A percentile compares a stretch with the other conserved stretches of the same genome.
Conservation (phyloP, 2,888 invertebrate species). For the Anaspis maculata region DNA sequence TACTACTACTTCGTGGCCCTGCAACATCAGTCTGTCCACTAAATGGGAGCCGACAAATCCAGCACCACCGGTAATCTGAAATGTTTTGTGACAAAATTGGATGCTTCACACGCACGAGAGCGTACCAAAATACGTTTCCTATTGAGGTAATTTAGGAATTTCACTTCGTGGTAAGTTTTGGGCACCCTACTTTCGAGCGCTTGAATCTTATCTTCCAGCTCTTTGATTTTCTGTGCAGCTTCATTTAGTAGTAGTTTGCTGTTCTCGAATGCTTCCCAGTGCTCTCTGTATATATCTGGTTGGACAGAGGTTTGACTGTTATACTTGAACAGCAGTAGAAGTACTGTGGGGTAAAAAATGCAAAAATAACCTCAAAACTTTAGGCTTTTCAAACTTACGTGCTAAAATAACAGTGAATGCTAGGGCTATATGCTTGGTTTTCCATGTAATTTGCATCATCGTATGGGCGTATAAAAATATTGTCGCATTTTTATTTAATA, state of each 20-base stretch:
- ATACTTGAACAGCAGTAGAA: too few species aligned
- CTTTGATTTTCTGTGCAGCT: conserved; percentile 55
- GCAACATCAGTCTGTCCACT: conserved; percentile 89
- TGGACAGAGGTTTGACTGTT: too few species aligned
- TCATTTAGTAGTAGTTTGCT: conserved; percentile 43
- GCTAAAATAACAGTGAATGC: too few species aligned
- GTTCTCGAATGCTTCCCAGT: conserved; percentile 18
- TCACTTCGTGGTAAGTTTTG: conserved; percentile 83
- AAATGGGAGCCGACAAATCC: conserved; percentile 99
- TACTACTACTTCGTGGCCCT: conserved; percentile 93
- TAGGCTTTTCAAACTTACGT: too few species aligned
- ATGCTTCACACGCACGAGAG: not conserved
- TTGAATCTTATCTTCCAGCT: conserved; percentile 64
- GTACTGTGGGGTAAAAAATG: too few species aligned
- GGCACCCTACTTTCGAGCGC: conserved; percentile 65
- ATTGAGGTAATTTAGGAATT: conserved; percentile 84
- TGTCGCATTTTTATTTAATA: too few species aligned
- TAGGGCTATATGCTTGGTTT: too few species aligned
- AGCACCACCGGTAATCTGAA: conserved; percentile 87
- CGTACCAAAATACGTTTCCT: conserved; percentile 83
- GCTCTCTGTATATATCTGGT: too few species aligned
- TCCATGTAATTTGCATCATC: too few species aligned
- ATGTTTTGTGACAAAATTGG: conserved; percentile 11
- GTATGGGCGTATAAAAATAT: too few species aligned
- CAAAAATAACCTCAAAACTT: too few species aligned